Conservation (phyloP, 2,888 invertebrate genomes). For the Temnothorax unifasciatus region DNA sequence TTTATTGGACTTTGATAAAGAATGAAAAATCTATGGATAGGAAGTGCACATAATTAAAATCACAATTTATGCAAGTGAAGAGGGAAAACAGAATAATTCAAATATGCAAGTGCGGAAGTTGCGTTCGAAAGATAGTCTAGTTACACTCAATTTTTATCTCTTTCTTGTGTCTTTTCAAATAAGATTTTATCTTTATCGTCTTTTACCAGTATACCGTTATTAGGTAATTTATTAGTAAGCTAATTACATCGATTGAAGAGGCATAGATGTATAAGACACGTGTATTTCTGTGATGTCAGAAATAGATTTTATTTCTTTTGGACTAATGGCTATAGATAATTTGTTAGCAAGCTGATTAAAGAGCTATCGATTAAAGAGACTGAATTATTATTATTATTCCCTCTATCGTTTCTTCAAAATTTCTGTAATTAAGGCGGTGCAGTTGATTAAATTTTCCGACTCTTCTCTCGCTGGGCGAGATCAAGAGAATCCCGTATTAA, state of each 20-base stretch:
- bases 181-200: not conserved
- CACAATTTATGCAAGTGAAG: not conserved
- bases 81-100: not conserved
- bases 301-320: not conserved
- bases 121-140: not conserved
- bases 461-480: not conserved
- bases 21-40: not conserved
- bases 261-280: not conserved
- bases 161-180: not conserved
- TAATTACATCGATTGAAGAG: not conserved
- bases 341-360: not conserved
- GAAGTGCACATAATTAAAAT: not conserved
- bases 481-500: constrained; percentile 2
- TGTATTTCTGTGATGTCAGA: not conserved
- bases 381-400: not conserved
- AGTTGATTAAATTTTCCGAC: not conserved
- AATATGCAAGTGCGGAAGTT: not conserved
- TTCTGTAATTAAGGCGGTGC: not conserved
- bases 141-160: not conserved
- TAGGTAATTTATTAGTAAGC: too few species aligned
- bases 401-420: not conserved
- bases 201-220: not conserved
- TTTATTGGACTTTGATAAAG: not conserved
- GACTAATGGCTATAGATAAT: not conserved
- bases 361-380: not conserved